Evolutionary conservation across 2,888 invertebrate species (phyloP).

Genomic region (Eupithecia subfuscata): DNA sequence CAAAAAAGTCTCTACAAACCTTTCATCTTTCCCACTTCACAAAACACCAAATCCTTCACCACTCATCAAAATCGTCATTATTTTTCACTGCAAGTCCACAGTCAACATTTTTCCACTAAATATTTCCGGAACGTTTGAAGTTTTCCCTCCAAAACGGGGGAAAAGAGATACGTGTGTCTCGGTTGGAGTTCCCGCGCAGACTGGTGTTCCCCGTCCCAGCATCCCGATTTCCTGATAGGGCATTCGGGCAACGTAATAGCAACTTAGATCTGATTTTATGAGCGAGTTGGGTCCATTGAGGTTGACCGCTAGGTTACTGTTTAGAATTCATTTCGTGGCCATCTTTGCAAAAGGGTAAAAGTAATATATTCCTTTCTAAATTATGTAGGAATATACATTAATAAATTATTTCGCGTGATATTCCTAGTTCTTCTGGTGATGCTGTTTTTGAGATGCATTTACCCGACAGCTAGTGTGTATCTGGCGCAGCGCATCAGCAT

Average conservation of each 20-base stretch:
- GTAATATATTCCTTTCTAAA: no score
- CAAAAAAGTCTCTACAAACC: conserved; percentile 50
- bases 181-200: conserved; percentile 53
- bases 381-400: no score
- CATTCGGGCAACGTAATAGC: conserved; percentile 50
- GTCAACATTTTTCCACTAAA: conserved; percentile 50
- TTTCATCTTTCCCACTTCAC: conserved; percentile 61
- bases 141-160: conserved; percentile 68
- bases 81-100: conserved; percentile 57
- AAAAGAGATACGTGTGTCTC: conserved; percentile 52
- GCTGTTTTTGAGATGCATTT: no score
- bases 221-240: conserved; percentile 36
- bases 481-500: no score
- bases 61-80: conserved; percentile 40
- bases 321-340: conserved; percentile 33
- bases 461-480: no score
- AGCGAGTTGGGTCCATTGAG: conserved; percentile 45
- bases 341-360: not conserved
- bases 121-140: conserved; percentile 61
- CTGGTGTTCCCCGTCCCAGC: conserved; percentile 51
- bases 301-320: conserved; percentile 44
- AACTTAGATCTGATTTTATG: conserved; percentile 59
- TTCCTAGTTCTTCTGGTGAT: no score
- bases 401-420: no score
- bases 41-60: conserved; percentile 46